These are phyloP conservation scores for Steinernema carpocapsae DNA, from an alignment of 2,888 invertebrate genomes.

Conservation along the genomic window DNA sequence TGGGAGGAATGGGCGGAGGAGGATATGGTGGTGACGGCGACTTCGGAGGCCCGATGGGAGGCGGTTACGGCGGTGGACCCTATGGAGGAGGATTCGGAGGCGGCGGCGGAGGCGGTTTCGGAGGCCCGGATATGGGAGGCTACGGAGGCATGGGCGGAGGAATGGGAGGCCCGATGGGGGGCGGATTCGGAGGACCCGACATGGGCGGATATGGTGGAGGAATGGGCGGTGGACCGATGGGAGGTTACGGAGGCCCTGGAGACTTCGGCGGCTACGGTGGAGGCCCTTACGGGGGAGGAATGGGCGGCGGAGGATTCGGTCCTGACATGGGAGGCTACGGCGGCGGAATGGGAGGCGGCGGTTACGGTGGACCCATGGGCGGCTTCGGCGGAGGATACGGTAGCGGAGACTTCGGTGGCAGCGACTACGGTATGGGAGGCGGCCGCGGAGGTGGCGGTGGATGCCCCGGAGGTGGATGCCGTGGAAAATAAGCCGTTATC, in stretches of 20 bases:
- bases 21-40: neutral
- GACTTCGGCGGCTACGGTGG: constrained; percentile 2
- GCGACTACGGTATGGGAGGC: constrained; percentile 22
- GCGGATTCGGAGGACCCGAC: constrained; percentile 11
- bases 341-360: neutral
- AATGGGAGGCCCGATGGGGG: constrained; percentile 11
- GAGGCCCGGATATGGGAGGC: constrained; percentile 22
- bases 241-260: neutral
- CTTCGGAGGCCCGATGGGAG: constrained; percentile 30
- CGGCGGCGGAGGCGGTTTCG: constrained; percentile 7
- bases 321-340: constrained; percentile 22
- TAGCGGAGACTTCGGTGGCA: constrained; percentile 9
- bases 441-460: constrained; percentile 20
- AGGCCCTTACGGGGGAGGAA: constrained; percentile 20
- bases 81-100: constrained; percentile 25
- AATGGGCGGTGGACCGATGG: constrained; percentile 8
- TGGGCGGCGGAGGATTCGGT: constrained; percentile 7
- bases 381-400: constrained; percentile 14
- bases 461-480: constrained; percentile 25
- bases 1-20: constrained; percentile 24
- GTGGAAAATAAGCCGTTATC: neutral
- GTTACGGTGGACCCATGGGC: neutral
- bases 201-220: constrained; percentile 2
- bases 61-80: constrained; percentile 4
- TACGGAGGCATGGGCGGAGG: constrained; percentile 17